Base-by-base conservation (phyloP, 2,888 invertebrate genomes). In the Calliopum simillimum region DNA sequence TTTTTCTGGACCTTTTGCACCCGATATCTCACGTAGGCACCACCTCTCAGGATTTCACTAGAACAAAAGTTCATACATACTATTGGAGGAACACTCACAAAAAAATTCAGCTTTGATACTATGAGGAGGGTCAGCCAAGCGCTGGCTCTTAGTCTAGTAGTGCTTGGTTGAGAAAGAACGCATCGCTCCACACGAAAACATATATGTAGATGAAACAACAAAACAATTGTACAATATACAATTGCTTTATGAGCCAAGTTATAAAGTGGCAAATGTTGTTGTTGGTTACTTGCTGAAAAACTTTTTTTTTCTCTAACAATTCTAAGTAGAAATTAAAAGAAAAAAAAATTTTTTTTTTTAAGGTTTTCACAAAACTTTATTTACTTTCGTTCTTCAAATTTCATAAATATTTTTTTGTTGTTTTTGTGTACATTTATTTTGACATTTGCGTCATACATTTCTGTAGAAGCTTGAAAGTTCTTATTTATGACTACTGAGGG, bases 181-280 rank as follows among this genome's bases (percentile, higher is more conserved):
- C n/a, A n/a, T n/a, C n/a, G n/a, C n/a, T n/a, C n/a, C n/a, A n/a
- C n/a, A n/a, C n/a, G n/a, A n/a, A n/a, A n/a, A n/a, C n/a, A n/a
- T n/a, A n/a, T n/a, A n/a, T n/a, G n/a, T n/a, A 47, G 44, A 14
- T 47, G 59, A 47, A 69, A 75, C 68, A 73, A 67, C 65, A 69
- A 59, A 71, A 76, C n/a, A n/a, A n/a, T n/a, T n/a, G n/a, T n/a
- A n/a, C n/a, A 76, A 74, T 68, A 78, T 71, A 74, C 78, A 64
- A 51, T 72, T 73, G 73, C 69, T 79, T 76, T 76, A 75, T 76
- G 68, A 71, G 73, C 74, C 72, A 77, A 41, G 41, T 19, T 53
- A 51, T 51, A 64, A 61, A 61, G 61, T 33, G 51, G 41, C 25
- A 53, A 16, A 8, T 33, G n/a, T 41, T 46, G 33, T 12, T 43